Evolutionary conservation across 2,888 invertebrate species (phyloP).

Genomic region (Lordiphosa andalusiaca): DNA sequence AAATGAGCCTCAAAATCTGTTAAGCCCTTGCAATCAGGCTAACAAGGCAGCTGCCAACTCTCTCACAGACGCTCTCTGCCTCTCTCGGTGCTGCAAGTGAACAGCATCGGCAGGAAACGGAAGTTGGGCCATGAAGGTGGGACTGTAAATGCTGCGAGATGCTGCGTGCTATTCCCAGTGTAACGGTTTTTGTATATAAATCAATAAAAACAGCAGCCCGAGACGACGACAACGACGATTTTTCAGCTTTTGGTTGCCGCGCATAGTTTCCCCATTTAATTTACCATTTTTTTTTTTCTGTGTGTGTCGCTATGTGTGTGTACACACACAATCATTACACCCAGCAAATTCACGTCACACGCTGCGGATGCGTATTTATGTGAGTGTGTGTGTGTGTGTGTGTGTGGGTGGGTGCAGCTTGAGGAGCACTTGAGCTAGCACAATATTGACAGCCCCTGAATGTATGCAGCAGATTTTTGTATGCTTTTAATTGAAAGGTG

Average conservation of each 20-base stretch:
- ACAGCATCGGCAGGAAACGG: slow-evolving; percentile 62
- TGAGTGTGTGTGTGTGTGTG: slow-evolving; percentile 2
- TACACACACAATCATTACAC: slow-evolving; percentile 20
- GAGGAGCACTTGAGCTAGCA: slow-evolving; percentile 46
- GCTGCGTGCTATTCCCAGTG: slow-evolving; percentile 26
- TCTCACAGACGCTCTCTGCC: slow-evolving; percentile 12
- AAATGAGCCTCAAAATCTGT: slow-evolving; percentile 57
- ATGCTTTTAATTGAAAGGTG: slow-evolving; percentile 59
- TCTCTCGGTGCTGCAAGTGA: slow-evolving; percentile 14
- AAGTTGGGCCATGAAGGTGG: slow-evolving; percentile 44
- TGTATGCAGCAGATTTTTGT: slow-evolving; percentile 48
- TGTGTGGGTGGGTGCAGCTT: slow-evolving; percentile 6
- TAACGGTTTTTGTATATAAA: slow-evolving; percentile 62
- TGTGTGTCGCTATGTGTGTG: slow-evolving; percentile 9
- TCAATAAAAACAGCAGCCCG: slow-evolving; percentile 71
- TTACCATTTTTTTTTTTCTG: slow-evolving; percentile 9
- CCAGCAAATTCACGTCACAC: slow-evolving; percentile 29
- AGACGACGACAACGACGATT: slow-evolving; percentile 28
- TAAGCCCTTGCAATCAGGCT: slow-evolving; percentile 50
- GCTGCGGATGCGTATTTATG: slow-evolving; percentile 31
- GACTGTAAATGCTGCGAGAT: slow-evolving; percentile 33
- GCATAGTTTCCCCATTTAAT: slow-evolving; percentile 23
- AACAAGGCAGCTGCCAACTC: slow-evolving; percentile 7
- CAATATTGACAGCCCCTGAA: slow-evolving; percentile 48
- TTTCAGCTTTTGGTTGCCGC: slow-evolving; percentile 32